phyloP scores from a whole-genome alignment of 2,797 vertebrate genomes.

The Microchirus variegatus region DNA sequence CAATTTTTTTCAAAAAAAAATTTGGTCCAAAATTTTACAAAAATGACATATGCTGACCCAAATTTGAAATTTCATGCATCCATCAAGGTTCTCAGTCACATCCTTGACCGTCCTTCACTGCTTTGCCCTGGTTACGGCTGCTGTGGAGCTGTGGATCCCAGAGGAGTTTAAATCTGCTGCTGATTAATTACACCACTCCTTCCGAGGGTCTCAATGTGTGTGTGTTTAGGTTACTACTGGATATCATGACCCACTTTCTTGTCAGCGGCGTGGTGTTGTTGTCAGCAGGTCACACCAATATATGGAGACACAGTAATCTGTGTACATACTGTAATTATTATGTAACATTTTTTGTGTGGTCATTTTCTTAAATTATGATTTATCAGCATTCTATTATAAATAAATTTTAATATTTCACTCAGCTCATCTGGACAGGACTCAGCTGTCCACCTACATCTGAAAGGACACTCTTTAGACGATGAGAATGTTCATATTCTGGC shows the following conservation, averaged over 20 bases:
- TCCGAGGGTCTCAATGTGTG: background rate
- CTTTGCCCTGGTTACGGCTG: background rate
- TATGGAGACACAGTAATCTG: background rate
- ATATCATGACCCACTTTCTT: background rate
- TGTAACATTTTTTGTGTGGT: background rate
- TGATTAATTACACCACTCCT: background rate
- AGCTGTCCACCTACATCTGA: no score
- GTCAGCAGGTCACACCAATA: background rate
- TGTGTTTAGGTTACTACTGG: background rate
- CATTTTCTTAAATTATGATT: no score
- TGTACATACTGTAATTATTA: background rate
- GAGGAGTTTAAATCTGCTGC: constrained; percentile 1
- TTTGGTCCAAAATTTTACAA: no score
- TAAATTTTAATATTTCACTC: no score
- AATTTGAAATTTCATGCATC: background rate
- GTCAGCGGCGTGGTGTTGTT: background rate
- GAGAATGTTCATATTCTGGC: no score
- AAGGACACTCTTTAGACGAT: no score
- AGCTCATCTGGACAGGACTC: no score
- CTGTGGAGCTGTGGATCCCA: background rate
- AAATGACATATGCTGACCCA: no score
- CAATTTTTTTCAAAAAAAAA: no score
- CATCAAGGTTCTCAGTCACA: background rate
- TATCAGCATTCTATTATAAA: no score
- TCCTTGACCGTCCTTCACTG: background rate